phyloP scores from a whole-genome alignment of 2,888 invertebrate species.

The Ethmia dodecea region DNA sequence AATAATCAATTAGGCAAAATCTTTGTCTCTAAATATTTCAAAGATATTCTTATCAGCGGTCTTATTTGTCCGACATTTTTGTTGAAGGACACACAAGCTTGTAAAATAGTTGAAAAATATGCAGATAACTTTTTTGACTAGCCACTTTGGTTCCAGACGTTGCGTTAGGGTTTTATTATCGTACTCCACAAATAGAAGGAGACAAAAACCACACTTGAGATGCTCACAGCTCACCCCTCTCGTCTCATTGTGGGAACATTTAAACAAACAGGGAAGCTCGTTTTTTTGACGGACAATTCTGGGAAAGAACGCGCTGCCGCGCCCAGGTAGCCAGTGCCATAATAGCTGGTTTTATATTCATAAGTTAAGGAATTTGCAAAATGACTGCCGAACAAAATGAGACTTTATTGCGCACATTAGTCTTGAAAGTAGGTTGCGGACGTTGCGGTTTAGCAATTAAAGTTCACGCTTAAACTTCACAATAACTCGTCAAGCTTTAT shows the following conservation, averaged over 20 bases:
- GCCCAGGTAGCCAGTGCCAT: slow-evolving; percentile 56
- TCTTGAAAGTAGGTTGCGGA: no score
- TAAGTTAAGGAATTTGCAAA: slow-evolving; percentile 27
- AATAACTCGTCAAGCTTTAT: no score
- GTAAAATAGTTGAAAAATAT: no score
- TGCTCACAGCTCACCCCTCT: slow-evolving; percentile 60
- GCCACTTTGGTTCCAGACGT: slow-evolving; percentile 27
- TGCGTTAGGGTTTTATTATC: slow-evolving; percentile 57
- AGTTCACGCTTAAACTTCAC: no score
- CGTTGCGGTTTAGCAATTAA: no score
- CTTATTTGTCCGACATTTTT: no score
- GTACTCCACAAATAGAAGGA: slow-evolving; percentile 60
- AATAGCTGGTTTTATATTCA: slow-evolving; percentile 44
- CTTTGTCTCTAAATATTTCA: no score
- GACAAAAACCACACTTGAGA: slow-evolving; percentile 72
- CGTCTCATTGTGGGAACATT: slow-evolving; percentile 66
- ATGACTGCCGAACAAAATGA: slow-evolving; percentile 8
- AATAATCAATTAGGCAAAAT: no score
- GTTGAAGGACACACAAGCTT: no score
- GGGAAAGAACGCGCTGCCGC: slow-evolving; percentile 40
- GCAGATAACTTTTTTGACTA: slow-evolving; percentile 15
- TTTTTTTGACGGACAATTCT: slow-evolving; percentile 53
- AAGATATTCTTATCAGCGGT: no score
- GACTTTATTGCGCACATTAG: slow-evolving; percentile 6
- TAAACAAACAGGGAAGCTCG: slow-evolving; percentile 49